Evolutionary conservation across 2,888 invertebrate genomes (phyloP).

Genomic region (Tanypteryx hageni): DNA sequence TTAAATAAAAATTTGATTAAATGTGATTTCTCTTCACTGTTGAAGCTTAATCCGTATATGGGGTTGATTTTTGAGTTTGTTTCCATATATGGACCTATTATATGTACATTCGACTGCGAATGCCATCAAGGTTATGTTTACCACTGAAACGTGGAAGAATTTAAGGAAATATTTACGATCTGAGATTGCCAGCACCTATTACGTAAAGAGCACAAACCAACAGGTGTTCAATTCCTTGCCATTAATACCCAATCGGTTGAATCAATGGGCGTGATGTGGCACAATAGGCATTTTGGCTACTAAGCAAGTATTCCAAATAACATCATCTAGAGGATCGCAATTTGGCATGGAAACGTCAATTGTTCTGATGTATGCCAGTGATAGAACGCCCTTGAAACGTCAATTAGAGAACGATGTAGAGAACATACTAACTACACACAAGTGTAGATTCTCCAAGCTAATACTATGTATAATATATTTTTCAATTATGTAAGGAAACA

Average conservation of each 20-base stretch:
- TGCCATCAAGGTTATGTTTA: not conserved
- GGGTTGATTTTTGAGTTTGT: not conserved
- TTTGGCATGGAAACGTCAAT: constrained; percentile 64
- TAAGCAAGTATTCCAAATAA: constrained; percentile 39
- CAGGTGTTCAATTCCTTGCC: constrained; percentile 47
- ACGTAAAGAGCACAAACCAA: not conserved
- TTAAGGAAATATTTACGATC: constrained; percentile 42
- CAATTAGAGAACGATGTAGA: not conserved
- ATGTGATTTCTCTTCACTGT: no score
- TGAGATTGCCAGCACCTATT: not conserved
- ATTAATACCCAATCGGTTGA: constrained; percentile 15
- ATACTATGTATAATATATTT: no score
- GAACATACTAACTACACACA: constrained; percentile 1
- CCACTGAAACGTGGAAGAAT: constrained; percentile 29
- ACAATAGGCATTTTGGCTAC: constrained; percentile 50
- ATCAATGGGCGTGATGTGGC: constrained; percentile 49
- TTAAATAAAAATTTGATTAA: no score
- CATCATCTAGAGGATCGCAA: constrained; percentile 40
- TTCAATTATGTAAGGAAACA: no score
- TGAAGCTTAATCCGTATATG: not conserved
- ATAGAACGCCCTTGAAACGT: constrained; percentile 45
- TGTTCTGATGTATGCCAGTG: constrained; percentile 46
- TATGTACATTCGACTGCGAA: not conserved
- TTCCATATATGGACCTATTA: not conserved
- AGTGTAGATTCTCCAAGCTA: not conserved